Evolutionary conservation across 2,797 vertebrate genomes (phyloP).

Genomic region (Tadarida brasiliensis): DNA sequence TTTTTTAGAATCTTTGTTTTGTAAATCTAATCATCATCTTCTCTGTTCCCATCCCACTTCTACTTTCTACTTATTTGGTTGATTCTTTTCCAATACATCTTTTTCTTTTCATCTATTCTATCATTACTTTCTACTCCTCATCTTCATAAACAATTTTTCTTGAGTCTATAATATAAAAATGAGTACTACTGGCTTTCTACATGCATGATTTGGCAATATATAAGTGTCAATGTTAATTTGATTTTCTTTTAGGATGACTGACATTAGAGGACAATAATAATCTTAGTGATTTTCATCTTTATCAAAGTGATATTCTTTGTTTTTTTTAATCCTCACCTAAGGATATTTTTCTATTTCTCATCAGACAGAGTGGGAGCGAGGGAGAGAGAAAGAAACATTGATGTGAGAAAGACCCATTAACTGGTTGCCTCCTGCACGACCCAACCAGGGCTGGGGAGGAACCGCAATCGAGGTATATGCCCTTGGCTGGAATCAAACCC

Average conservation of each 20-base stretch:
- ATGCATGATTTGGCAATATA: neutral
- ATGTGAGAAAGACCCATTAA: neutral
- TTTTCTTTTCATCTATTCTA: neutral
- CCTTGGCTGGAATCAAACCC: neutral
- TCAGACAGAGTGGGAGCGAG: neutral
- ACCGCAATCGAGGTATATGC: neutral
- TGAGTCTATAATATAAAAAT: neutral
- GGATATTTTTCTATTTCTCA: neutral
- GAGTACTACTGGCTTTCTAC: neutral
- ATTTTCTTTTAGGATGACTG: constrained; percentile 3
- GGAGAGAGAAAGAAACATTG: neutral
- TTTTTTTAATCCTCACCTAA: neutral
- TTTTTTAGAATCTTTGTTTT: neutral
- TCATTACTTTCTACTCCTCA: neutral
- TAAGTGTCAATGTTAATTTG: neutral
- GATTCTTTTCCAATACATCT: neutral
- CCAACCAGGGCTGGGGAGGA: too few species aligned
- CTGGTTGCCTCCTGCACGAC: neutral
- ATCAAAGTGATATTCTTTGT: too few species aligned
- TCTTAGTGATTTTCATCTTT: neutral
- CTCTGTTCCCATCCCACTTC: neutral
- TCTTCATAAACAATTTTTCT: constrained; percentile 22
- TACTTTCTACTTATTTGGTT: neutral
- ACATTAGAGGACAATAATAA: neutral
- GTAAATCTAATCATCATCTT: constrained; percentile 16